Conservation (phyloP, 2,888 invertebrate species). For the Siphonodentalium dalli region DNA sequence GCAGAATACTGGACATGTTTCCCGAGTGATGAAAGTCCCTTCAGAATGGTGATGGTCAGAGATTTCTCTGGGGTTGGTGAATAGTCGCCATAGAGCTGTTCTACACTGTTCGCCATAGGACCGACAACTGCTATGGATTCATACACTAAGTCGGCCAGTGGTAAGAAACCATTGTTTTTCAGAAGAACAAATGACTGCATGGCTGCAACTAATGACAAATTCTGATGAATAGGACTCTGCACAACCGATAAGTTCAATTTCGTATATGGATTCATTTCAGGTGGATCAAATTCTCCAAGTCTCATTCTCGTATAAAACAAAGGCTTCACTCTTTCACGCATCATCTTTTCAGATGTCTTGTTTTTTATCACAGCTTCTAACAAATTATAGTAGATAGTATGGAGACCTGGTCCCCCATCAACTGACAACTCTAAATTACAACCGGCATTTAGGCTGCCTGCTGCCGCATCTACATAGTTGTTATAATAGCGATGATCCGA, state of each 20-base stretch:
- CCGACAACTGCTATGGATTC: constrained; percentile 50
- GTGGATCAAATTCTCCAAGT: constrained; percentile 55
- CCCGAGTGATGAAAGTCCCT: constrained; percentile 39
- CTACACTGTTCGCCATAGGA: constrained; percentile 55
- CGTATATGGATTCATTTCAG: constrained; percentile 51
- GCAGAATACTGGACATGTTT: constrained; percentile 33
- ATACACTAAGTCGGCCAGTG: neutral
- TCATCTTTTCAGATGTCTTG: constrained; percentile 30
- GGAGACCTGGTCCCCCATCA: no score
- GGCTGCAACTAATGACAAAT: constrained; percentile 46
- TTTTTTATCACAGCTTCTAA: constrained; percentile 37
- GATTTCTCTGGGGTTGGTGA: constrained; percentile 34
- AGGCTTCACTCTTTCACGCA: constrained; percentile 41
- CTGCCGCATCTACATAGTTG: constrained; percentile 41
- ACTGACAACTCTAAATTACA: constrained; percentile 47
- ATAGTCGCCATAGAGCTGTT: constrained; percentile 54
- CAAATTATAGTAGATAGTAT: constrained; percentile 9
- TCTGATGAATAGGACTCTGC: constrained; percentile 37
- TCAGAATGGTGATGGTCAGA: constrained; percentile 42
- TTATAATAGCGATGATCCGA: constrained; percentile 44
- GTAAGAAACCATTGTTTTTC: constrained; percentile 37
- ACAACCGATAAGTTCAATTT: constrained; percentile 33
- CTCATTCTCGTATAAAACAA: constrained; percentile 54
- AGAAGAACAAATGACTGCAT: constrained; percentile 53
- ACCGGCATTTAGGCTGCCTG: constrained; percentile 47